Conservation (phyloP, 2,113 vertebrate genomes). For the Catharus minimus region DNA sequence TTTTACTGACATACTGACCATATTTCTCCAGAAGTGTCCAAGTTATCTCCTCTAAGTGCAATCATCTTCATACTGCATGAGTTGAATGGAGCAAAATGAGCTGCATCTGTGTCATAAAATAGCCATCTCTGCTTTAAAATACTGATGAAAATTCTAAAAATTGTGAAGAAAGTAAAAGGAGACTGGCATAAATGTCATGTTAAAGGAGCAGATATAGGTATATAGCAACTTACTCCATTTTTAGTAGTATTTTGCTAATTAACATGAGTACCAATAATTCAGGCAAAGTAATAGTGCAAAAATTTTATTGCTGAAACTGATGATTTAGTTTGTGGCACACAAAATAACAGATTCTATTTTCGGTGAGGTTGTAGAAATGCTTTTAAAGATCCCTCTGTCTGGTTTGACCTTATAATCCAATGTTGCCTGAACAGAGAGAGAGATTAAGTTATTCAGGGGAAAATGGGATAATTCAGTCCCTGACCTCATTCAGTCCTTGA, state of each 20-base stretch:
- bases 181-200: background rate
- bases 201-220: background rate
- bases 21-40: background rate
- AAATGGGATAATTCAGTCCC: slow-evolving; percentile 68
- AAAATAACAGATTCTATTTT: slow-evolving; percentile 56
- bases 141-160: too few relatives aligned
- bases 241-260: slow-evolving; percentile 32
- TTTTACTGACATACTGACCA: background rate
- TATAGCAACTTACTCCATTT: background rate
- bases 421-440: slow-evolving; percentile 65
- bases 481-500: slow-evolving; percentile 52
- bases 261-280: background rate
- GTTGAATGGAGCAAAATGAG: background rate
- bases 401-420: slow-evolving; percentile 74
- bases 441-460: slow-evolving; percentile 68
- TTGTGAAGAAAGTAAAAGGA: background rate
- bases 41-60: background rate
- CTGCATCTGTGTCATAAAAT: slow-evolving; percentile 2
- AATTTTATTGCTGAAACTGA: slow-evolving; percentile 51
- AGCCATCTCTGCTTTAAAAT: background rate
- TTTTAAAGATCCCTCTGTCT: slow-evolving; percentile 61
- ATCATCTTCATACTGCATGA: background rate
- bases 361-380: slow-evolving; percentile 41
- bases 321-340: slow-evolving; percentile 11
- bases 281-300: background rate